Base-by-base conservation (phyloP, 2,888 invertebrate species). In the Thumatha senex region DNA sequence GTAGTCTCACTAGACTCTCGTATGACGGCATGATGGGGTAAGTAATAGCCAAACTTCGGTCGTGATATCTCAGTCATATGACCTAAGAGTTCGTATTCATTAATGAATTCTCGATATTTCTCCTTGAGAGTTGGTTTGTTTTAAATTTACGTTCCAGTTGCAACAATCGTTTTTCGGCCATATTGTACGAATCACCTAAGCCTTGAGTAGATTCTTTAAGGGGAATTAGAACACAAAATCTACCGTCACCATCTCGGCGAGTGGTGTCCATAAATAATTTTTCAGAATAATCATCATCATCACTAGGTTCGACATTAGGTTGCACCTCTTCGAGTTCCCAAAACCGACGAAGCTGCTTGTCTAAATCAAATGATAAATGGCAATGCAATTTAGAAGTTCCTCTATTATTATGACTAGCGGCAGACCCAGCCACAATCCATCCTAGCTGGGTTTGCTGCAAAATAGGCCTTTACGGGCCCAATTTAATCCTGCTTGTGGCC, bases 21-120 rank as follows among this genome's bases (percentile, higher is more conserved):
- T 0, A 65, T 31, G 0, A 66, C 63, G 0, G 53, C 55, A 18
- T 66, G 67, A 54, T 67, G 67, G 4, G 65, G 59, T 9, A 67
- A 10, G 39, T 54, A 65, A 35, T 51, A 56, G 9, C 56, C 55
- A 14, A 50, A 46, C 2, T 1, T 3, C 4, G 50, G 50, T n/a
- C 18, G 13, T 15, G 35, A 7, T 5, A 51, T 42, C 30, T 36
- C 11, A 5, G 12, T 41, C 46, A 51, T 38, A 14, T 51, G 46
- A 1, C 46, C 51, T 7, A 51, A 7, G 1, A 13, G 18, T 15
- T 30, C 30, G 33, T 51, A 51, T 36, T 51, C 51, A 0, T 42
- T 12, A 14, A 46, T 51, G 29, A 51, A 51, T 33, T 42, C 31
- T 1, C 9, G 8, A 31, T 31, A 31, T 31, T 31, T 8, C 7